Evolutionary conservation across 2,797 vertebrate species (phyloP), one percentile per base, ranked within the genome.

Genomic region (Yasuhikotakia modesta): DNA sequence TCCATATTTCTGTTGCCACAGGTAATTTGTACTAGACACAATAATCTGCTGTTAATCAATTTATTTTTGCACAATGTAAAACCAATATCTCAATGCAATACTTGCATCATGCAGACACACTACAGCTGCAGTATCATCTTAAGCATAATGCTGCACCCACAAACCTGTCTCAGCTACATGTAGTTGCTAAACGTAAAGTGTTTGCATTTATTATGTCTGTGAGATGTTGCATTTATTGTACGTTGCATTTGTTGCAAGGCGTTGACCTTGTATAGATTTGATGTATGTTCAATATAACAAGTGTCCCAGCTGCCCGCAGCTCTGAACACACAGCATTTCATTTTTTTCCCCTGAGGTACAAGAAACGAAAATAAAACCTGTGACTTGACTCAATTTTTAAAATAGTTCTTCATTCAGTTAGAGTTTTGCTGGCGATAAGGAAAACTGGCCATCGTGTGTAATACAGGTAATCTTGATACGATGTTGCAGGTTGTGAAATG

Each of bases 401-500:
- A 52, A 61, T 32, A 6, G 1, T 65, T 46, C 39, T 71, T 43
- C 43, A 27, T 72, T 65, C 19, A 53, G 21, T 74, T 24, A 14
- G 61, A 65, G 35, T 22, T 53, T 65, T 13, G 32, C 22, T 53
- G 12, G 21, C 1, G 11, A 74, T 55, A 27, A 43, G 21, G 14
- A 66, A 2, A 74, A 43, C 52, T 27, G 48, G 30, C 21, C 21
- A 43, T 65, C 8, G 32, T 43, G 21, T 50, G 48, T 39, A 55
- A 43, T 66, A 65, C 55, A 75, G 32, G 21, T 45, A 55, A 75
- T 50, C 16, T 45, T 75, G 21, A 75, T 55, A 30, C 66, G 61
- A 61, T 4, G 30, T 24, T 64, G 27, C 45, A 64, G 46, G 46
- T 52, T 21, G 5, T 55, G 21, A 75, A 75, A 66, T 16, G 73